These are phyloP conservation scores for Falco concolor DNA, from an alignment of 2,797 vertebrate genomes.

Conservation along the genomic window DNA sequence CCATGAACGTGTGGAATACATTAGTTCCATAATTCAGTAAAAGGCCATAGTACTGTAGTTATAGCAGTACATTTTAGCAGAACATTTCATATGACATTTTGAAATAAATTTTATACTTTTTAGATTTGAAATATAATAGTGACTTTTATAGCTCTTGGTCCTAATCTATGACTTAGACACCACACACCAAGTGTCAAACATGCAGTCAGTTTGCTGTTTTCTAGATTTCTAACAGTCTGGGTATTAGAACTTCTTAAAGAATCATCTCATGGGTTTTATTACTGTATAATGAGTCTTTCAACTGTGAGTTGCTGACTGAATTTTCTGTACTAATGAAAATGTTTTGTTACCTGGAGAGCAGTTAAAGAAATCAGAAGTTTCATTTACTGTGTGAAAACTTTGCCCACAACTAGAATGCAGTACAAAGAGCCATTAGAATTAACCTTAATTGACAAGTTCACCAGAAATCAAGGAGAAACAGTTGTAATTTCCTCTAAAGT, in stretches of 20 bases:
- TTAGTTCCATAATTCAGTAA: not conserved
- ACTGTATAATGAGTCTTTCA: not conserved
- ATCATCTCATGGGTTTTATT: not conserved
- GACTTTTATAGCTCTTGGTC: not conserved
- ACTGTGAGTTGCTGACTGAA: not conserved
- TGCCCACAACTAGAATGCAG: not conserved
- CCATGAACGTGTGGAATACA: not conserved
- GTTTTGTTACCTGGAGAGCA: not conserved
- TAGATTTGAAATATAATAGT: not conserved
- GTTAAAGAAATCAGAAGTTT: not conserved
- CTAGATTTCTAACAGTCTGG: not conserved
- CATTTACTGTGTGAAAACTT: not conserved
- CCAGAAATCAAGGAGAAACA: not conserved
- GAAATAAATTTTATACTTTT: not conserved
- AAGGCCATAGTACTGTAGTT: not conserved
- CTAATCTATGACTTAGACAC: not conserved
- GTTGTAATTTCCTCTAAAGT: not conserved
- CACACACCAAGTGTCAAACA: not conserved
- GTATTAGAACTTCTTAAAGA: not conserved
- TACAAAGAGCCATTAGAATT: not conserved
- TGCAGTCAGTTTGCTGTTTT: not conserved
- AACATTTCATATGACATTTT: not conserved
- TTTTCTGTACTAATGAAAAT: not conserved
- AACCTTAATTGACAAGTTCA: not conserved
- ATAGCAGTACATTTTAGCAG: not conserved